Evolutionary conservation across 2,113 vertebrate genomes (phyloP), one percentile per base, ranked within the genome.

Genomic region (Sialia sialis): DNA sequence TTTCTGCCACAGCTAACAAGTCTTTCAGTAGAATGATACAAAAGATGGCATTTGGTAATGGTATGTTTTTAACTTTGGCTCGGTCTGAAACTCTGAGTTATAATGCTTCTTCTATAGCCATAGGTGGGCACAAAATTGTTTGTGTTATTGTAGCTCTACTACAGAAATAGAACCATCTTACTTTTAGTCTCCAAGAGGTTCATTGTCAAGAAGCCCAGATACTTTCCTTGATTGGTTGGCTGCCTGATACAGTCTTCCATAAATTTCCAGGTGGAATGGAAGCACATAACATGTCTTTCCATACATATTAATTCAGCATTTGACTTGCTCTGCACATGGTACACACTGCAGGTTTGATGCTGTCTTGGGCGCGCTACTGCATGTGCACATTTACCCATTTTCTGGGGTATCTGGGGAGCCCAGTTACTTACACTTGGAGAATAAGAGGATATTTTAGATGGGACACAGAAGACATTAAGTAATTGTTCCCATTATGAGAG

Each of bases 291-390:
- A 2, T 55, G 39, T 41, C 16, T 58, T 69, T 26, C 5, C 23
- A 3, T 38, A 27, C 9, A 11, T 15, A 10, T 0, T 38, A 63
- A 83, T 73, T 72, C 10, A 23, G 41, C 36, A 44, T 64, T 32
- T 87, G 18, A 26, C 34, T 11, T 9, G 20, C 59, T 84, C 14
- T 81, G 20, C 0, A 0, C 9, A 4, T 51, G n/a, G 11, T 18
- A 1, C 1, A 0, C 16, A 2, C 9, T 1, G 0, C 10, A 21
- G 11, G 22, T 66, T 59, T 81, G 38, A 6, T 84, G 46, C 34
- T 25, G 6, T 46, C 39, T 26, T 63, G 34, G 41, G 7, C 52
- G 32, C 26, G 2, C 32, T 48, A 10, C 11, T 66, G 15, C 11
- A 13, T 10, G 7, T 59, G 30, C 29, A 43, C 0, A 0, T 39